phyloP scores from a whole-genome alignment of 2,888 invertebrate species.

The Ichneumoninae sp. region DNA sequence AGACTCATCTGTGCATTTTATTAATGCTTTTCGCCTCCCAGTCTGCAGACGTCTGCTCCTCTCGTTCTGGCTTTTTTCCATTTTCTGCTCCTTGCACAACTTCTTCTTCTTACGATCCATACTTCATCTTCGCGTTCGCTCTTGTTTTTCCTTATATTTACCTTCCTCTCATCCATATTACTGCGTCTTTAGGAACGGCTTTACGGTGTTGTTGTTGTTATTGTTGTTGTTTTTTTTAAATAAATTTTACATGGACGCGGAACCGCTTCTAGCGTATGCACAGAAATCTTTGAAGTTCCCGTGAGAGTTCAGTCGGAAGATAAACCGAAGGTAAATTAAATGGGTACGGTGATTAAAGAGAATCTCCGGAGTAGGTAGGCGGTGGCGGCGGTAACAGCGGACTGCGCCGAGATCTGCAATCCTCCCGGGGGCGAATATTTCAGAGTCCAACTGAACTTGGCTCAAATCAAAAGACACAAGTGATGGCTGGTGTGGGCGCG shows the following conservation, averaged over 20 bases:
- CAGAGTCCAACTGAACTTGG: constrained; percentile 19
- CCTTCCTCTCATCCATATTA: constrained; percentile 36
- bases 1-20: constrained; percentile 60
- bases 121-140: constrained; percentile 15
- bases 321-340: constrained; percentile 44
- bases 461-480: constrained; percentile 64
- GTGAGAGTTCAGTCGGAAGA: constrained; percentile 12
- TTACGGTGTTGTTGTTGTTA: background rate
- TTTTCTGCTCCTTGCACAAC: constrained; percentile 32
- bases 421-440: constrained; percentile 24
- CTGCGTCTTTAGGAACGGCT: constrained; percentile 8
- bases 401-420: constrained; percentile 27
- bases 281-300: background rate
- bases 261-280: background rate
- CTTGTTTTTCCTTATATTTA: constrained; percentile 38
- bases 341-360: constrained; percentile 46
- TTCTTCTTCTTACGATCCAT: constrained; percentile 26
- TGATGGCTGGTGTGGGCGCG: constrained; percentile 33
- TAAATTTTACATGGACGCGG: background rate
- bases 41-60: constrained; percentile 46
- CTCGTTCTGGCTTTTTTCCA: constrained; percentile 15
- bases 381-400: background rate
- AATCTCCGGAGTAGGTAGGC: constrained; percentile 17
- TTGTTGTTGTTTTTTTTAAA: constrained; percentile 6
- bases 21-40: constrained; percentile 55